Conservation (phyloP, 92 coral and sea anemone species). For the Porites divaricata region DNA sequence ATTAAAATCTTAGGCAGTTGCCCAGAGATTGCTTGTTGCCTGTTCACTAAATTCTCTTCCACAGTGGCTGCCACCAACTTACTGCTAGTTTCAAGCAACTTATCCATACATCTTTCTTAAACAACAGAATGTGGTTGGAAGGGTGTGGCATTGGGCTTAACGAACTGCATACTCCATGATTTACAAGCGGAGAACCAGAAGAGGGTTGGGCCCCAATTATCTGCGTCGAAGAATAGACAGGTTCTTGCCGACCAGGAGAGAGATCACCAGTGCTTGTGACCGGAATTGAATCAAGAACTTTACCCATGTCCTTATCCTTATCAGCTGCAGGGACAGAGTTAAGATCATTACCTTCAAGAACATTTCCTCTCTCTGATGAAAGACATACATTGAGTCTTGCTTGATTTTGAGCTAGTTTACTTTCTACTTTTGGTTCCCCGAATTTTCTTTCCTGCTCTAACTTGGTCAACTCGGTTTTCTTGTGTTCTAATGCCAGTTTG, state of each 20-base stretch:
- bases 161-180: background rate
- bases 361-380: background rate
- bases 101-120: too few relatives aligned
- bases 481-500: too few relatives aligned
- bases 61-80: too few relatives aligned
- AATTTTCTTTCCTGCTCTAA: background rate
- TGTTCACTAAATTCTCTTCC: too few relatives aligned
- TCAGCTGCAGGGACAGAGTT: background rate
- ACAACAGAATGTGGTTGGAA: too few relatives aligned
- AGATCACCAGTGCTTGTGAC: background rate
- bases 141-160: background rate
- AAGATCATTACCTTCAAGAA: background rate
- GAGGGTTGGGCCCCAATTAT: background rate
- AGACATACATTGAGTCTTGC: background rate
- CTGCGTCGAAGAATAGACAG: background rate
- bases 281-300: background rate
- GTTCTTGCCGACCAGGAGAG: background rate
- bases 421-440: background rate
- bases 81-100: too few relatives aligned
- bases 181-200: background rate
- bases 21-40: too few relatives aligned
- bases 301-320: background rate
- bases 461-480: too few relatives aligned
- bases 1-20: background rate
- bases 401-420: background rate